Base-by-base conservation (phyloP, 2,113 vertebrate genomes). In the Limanda limanda region DNA sequence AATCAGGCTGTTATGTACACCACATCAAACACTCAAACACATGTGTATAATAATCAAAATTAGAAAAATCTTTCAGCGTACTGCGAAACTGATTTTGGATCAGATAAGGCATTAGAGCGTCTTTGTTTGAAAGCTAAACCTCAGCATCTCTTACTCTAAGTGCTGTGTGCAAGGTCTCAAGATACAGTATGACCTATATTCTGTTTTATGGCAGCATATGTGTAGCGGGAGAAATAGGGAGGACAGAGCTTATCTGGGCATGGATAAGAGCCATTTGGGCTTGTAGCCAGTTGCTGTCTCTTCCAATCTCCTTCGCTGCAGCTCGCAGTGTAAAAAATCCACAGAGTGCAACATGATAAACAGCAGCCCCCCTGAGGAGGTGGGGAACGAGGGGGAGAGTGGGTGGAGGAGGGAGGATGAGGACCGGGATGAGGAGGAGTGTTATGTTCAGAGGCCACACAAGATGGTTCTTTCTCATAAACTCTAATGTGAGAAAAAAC, bases 401-500 rank as follows among this genome's bases (percentile, higher is more conserved):
- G 15, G 42, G 21, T 70, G 37, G 17, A 59, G 23, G 65, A 54
- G 47, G 77, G 73, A 82, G 63, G 74, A 84, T 58, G 69, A 79
- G 70, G 68, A 84, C 75, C 25, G 79, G 60, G 68, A 81, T 15
- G 62, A 81, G 77, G 76, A 82, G 81, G 72, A 66, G 64, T 86
- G 81, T 87, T 88, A 82, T 87, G 86, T 84, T 89, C 91, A 79
- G 83, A 83, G 93, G 92, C 93, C 94, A 94, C 93, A 95, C 93
- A 95, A 92, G 94, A 93, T 83, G 93, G 78, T 91, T 90, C 76
- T 79, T 92, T 88, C 89, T 92, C 89, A 92, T 93, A 91, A 93
- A 95, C 90, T 87, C 78, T 86, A 86, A 94, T 90, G 89, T 89
- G 91, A 94, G 89, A 92, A 92, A 91, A 90, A 93, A 92, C 89